These are phyloP conservation scores for Xanthia togata DNA, from an alignment of 2,888 invertebrate genomes.

Conservation along the genomic window DNA sequence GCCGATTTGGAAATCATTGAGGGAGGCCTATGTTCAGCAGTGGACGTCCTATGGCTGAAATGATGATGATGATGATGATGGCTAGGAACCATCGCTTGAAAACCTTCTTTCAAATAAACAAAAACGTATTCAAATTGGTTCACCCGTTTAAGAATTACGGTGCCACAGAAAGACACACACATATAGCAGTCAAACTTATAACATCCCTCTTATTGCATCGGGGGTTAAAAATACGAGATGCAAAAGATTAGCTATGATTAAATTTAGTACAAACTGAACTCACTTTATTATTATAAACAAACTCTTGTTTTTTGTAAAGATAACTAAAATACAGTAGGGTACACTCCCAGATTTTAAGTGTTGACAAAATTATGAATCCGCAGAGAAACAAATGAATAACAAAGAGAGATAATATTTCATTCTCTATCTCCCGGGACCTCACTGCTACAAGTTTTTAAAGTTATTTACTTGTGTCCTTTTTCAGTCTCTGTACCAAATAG, in stretches of 20 bases:
- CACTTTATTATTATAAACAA: background rate
- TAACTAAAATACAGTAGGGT: slow-evolving; percentile 28
- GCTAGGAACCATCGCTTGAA: no score
- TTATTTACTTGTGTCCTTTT: slow-evolving; percentile 44
- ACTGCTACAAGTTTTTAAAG: slow-evolving; percentile 47
- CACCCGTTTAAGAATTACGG: no score
- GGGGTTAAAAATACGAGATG: background rate
- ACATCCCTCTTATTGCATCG: no score
- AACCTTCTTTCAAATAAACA: no score
- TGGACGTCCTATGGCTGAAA: no score
- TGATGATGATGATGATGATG: no score
- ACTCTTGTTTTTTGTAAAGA: slow-evolving; percentile 28
- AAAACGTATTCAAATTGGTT: no score
- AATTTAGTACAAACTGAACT: background rate
- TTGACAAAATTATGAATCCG: slow-evolving; percentile 63
- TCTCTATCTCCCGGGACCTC: slow-evolving; percentile 41
- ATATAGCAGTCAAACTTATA: no score
- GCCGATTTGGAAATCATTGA: no score
- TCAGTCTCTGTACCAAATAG: background rate
- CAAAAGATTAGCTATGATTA: background rate
- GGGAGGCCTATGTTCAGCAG: no score
- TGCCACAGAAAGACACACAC: no score
- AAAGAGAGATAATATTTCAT: slow-evolving; percentile 62
- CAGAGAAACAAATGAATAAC: slow-evolving; percentile 54
- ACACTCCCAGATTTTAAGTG: slow-evolving; percentile 52